phyloP scores from a whole-genome alignment of 2,888 invertebrate species.

The Dromius quadrimaculatus region DNA sequence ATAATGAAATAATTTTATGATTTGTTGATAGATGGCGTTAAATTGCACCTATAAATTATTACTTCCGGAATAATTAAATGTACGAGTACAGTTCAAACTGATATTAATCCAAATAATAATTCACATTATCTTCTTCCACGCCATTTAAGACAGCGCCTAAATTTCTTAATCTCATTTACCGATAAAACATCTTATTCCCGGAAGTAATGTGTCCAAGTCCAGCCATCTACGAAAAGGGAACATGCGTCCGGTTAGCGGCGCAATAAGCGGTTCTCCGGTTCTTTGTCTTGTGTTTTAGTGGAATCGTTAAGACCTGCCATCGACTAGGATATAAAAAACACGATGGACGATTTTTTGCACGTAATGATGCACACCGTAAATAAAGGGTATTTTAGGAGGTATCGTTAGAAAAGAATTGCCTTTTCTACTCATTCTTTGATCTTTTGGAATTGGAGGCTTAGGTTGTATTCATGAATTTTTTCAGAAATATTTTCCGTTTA shows the following conservation, averaged over 20 bases:
- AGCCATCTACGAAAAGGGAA: conserved; percentile 5
- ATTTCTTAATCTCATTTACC: neutral
- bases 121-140: too few relatives aligned
- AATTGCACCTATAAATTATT: neutral
- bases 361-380: neutral
- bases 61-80: too few relatives aligned
- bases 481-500: too few relatives aligned
- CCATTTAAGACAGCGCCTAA: too few relatives aligned
- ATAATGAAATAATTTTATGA: too few relatives aligned
- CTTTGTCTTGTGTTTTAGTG: neutral
- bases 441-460: too few relatives aligned
- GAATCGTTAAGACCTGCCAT: conserved; percentile 10
- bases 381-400: neutral
- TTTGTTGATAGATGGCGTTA: neutral
- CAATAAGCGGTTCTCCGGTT: neutral
- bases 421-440: too few relatives aligned
- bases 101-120: neutral
- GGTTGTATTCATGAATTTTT: too few relatives aligned
- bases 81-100: neutral
- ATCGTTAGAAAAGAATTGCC: neutral
- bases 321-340: neutral
- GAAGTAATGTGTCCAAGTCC: neutral
- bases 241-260: neutral
- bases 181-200: neutral
- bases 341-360: conserved; percentile 1